Base-by-base conservation (phyloP, 2,888 invertebrate genomes). In the Chrysolina oricalcia region DNA sequence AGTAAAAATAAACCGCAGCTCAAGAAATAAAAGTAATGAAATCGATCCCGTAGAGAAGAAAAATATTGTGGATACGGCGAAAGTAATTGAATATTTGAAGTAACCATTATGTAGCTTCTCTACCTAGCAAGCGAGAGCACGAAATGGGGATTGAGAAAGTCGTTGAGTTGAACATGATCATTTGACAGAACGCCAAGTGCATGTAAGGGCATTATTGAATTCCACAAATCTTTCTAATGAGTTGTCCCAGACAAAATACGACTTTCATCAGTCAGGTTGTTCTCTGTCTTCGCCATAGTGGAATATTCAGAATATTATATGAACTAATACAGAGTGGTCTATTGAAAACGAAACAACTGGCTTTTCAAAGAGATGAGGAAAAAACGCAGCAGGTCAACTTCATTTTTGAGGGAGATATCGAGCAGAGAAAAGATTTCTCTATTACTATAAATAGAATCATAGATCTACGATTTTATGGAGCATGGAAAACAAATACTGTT, bases 101-200 rank as follows among this genome's bases (percentile, higher is more conserved):
- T 73, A 74, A 65, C 74, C 74, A 76, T 76, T 75, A 73, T 71
- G 71, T 71, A 67, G 66, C 73, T 72, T 66, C 63, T 76, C 70
- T 73, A 53, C 53, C 35, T 66, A 59, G 48, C 21, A 50, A 53
- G 40, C 43, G 43, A 64, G 23, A 70, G 66, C 66, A 53, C n/a
- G 73, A 70, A 62, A 27, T 43, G 21, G 15, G 66, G 41, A 35
- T 53, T 40, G 40, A 68, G 66, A 70, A 70, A 72, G 9, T 59
- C 59, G 35, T 59, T 35, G 15, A 9, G 27, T 35, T 27, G 35
- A 75, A 78, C 74, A 66, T 64, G 71, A 79, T 70, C 79, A 73
- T 80, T 80, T 80, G 79, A 80, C 79, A 78, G 74, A 78, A 78
- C 71, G 79, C 79, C 79, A 79, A 79, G 73, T 76, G 79, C 78